These are phyloP conservation scores for Agapornis canus DNA, from an alignment of 2,797 vertebrate genomes.

Conservation along the genomic window DNA sequence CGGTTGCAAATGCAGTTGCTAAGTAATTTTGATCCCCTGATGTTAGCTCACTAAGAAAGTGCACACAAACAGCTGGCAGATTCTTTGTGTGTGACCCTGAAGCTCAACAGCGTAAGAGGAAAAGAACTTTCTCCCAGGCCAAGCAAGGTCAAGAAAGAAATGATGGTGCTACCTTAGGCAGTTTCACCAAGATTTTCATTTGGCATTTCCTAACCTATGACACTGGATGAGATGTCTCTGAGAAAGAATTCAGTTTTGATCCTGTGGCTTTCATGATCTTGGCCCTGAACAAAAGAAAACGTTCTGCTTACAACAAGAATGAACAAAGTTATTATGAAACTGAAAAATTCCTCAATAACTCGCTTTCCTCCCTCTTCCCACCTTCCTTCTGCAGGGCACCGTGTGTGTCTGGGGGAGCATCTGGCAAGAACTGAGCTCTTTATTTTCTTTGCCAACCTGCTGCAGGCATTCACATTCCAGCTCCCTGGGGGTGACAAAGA, in stretches of 20 bases:
- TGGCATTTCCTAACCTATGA: background rate
- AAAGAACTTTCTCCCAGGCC: background rate
- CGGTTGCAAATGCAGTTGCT: background rate
- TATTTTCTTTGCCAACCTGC: conserved; percentile 63
- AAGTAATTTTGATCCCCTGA: background rate
- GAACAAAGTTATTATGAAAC: background rate
- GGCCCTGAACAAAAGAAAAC: background rate
- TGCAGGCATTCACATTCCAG: conserved; percentile 52
- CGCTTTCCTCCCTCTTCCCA: background rate
- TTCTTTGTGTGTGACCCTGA: background rate
- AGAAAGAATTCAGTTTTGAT: background rate
- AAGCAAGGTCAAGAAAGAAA: background rate
- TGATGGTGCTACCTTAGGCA: background rate
- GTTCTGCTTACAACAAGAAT: background rate
- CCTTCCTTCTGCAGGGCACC: conserved; percentile 51
- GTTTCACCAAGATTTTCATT: background rate
- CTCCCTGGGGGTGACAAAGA: background rate
- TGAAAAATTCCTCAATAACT: background rate
- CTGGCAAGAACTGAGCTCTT: conserved; percentile 60
- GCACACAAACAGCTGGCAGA: background rate
- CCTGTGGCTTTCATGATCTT: background rate
- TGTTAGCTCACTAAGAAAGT: background rate
- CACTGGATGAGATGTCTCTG: background rate
- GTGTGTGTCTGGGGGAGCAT: conserved; percentile 64
- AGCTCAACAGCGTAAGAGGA: background rate